Evolutionary conservation across 2,797 vertebrate species (phyloP).

Genomic region (Cryptoprocta ferox): DNA sequence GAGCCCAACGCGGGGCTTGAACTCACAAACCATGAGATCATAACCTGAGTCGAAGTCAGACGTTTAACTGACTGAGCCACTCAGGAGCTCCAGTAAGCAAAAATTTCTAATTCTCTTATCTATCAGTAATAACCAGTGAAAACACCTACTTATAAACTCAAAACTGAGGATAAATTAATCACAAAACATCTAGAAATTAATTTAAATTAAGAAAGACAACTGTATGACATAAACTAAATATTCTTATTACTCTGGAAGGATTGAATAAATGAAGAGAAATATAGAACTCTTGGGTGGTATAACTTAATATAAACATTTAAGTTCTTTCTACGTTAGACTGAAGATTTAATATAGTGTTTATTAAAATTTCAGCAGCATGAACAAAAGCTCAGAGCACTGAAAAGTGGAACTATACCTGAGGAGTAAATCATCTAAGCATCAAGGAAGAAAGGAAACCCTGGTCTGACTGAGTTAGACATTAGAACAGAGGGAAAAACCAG

Average conservation of each 20-base stretch:
- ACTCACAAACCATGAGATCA: no score
- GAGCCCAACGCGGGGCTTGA: no score
- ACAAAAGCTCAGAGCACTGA: not conserved
- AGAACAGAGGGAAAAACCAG: not conserved
- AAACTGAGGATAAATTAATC: not conserved
- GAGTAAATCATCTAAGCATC: not conserved
- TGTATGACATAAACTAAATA: not conserved
- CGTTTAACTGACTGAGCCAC: no score
- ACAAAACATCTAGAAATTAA: not conserved
- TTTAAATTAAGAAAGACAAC: not conserved
- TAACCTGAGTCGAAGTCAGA: no score
- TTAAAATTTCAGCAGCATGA: not conserved
- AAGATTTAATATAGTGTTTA: not conserved
- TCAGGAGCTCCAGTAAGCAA: not conserved
- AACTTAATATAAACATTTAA: not conserved
- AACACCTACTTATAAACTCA: not conserved
- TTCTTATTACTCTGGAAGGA: not conserved
- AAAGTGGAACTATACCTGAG: not conserved
- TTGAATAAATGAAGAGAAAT: conserved; percentile 11
- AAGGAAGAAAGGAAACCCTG: not conserved
- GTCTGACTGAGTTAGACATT: not conserved
- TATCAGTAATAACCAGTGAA: not conserved
- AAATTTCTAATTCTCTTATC: not conserved
- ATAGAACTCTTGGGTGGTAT: not conserved
- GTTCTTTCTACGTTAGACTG: not conserved